A percentile compares a stretch with the other conserved stretches of the same genome.
Evolutionary conservation across 2,113 vertebrate species (phyloP).

Genomic region (Sinocyclocheilus anshuiensis): DNA sequence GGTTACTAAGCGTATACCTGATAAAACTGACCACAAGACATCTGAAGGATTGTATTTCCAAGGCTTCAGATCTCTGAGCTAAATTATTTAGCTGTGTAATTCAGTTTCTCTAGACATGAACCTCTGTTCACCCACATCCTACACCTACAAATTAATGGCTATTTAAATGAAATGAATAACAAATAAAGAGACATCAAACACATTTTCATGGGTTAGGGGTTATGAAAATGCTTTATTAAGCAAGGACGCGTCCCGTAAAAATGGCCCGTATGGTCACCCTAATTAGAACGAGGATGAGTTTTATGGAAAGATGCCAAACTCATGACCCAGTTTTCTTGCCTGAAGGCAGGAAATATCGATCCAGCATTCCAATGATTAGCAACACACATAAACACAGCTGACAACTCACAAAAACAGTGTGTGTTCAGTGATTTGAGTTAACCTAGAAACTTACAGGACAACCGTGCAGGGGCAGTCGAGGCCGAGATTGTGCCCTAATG

Average conservation of each 20-base stretch:
- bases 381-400: constrained; percentile 17
- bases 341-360: constrained; percentile 22
- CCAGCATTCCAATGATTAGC: constrained; percentile 5
- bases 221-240: no score
- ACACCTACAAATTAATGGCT: background rate
- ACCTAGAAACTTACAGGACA: constrained; percentile 11
- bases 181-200: background rate
- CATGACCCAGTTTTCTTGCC: constrained; percentile 44
- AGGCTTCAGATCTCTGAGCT: constrained; percentile 43
- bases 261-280: no score
- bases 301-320: constrained; percentile 16
- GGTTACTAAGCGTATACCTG: constrained; percentile 8
- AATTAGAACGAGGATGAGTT: background rate
- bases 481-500: background rate
- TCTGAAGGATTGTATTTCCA: constrained; percentile 50
- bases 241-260: no score
- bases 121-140: background rate
- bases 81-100: constrained; percentile 56
- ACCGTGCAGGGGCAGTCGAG: background rate
- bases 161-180: background rate
- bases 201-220: background rate
- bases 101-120: background rate
- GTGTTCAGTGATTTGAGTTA: background rate
- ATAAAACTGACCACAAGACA: constrained; percentile 39
- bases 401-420: constrained; percentile 15